These are phyloP conservation scores for Acanthurus tractus DNA, from an alignment of 2,797 vertebrate species.

Conservation along the genomic window DNA sequence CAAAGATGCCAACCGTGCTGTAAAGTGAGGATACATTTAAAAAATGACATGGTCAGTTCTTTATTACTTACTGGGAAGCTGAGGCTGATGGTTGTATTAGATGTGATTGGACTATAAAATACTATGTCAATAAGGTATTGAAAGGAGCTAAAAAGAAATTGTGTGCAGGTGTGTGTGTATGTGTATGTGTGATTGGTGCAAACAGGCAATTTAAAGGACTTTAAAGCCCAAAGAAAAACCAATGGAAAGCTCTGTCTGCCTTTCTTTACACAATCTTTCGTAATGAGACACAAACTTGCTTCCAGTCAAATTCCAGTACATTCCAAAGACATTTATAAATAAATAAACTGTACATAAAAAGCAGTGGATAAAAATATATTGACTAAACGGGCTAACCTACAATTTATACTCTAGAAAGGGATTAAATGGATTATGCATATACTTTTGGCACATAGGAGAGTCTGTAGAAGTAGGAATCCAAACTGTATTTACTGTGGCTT, in stretches of 20 bases:
- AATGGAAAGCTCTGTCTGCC: not conserved
- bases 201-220: not conserved
- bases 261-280: not conserved
- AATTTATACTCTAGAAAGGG: slow-evolving; percentile 5
- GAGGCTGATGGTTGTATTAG: not conserved
- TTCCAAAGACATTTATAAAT: slow-evolving; percentile 6
- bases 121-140: not conserved
- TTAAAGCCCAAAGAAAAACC: slow-evolving; percentile 3
- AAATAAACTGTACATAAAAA: not conserved
- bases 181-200: not conserved
- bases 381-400: slow-evolving; percentile 1
- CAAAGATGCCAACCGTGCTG: not conserved
- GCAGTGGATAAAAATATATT: not conserved
- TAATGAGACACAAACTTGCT: slow-evolving; percentile 24
- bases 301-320: not conserved
- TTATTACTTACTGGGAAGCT: too few species aligned
- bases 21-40: not conserved
- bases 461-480: not conserved
- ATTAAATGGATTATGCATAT: slow-evolving; percentile 11
- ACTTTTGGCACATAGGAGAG: slow-evolving; percentile 11
- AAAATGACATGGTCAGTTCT: not conserved
- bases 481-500: slow-evolving; percentile 5
- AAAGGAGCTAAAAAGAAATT: not conserved
- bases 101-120: not conserved
- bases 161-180: not conserved